Conservation (phyloP, 64 coral and sea anemone genomes). For the Cladopsammia gracilis region DNA sequence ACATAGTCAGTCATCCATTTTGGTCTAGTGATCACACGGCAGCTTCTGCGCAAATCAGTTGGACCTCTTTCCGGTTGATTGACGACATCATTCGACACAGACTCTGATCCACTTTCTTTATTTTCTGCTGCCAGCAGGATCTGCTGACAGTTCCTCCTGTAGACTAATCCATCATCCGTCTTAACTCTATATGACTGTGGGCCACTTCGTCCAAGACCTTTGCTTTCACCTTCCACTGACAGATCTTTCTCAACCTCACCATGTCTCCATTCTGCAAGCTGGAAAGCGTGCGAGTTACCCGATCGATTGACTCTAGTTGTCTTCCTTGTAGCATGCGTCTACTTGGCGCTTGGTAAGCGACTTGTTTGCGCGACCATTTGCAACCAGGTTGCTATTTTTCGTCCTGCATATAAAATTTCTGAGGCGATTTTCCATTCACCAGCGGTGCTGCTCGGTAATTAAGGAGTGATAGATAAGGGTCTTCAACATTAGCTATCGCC, state of each 20-base stretch:
- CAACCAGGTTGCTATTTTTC: constrained; percentile 30
- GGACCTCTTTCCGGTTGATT: not conserved
- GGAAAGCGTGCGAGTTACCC: not conserved
- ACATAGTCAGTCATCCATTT: constrained; percentile 15
- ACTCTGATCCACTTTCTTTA: not conserved
- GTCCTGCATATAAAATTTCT: too few species aligned
- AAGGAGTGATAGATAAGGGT: constrained; percentile 61
- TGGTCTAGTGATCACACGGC: not conserved
- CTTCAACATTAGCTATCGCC: constrained; percentile 35
- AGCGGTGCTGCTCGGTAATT: constrained; percentile 60
- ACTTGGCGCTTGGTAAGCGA: not conserved
- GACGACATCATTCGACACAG: not conserved
- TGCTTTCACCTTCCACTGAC: not conserved
- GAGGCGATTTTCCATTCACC: too few species aligned
- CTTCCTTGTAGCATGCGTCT: not conserved
- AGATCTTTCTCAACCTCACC: not conserved
- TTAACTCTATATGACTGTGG: not conserved
- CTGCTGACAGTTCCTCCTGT: not conserved
- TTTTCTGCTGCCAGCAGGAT: not conserved
- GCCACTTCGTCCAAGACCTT: not conserved
- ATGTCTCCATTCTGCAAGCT: not conserved
- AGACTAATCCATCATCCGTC: not conserved
- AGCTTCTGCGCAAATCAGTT: not conserved
- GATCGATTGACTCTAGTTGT: not conserved
- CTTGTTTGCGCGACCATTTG: constrained; percentile 21